Evolutionary conservation across 2,797 vertebrate genomes (phyloP).

Genomic region (Steatocranus sp.): DNA sequence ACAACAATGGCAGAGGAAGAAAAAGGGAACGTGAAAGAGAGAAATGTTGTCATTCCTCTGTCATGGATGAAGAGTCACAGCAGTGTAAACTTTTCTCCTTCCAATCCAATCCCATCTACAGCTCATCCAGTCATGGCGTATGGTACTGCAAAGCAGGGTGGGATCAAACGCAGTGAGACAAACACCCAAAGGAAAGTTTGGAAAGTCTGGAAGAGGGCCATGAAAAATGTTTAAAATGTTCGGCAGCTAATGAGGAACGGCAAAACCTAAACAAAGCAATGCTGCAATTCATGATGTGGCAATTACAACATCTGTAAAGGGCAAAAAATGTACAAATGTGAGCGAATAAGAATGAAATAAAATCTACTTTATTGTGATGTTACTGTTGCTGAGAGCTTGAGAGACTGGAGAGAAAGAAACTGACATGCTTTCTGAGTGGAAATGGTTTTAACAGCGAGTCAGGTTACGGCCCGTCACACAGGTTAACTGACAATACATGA

Average conservation of each 20-base stretch:
- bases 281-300: not conserved
- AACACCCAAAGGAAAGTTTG: not conserved
- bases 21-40: not conserved
- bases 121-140: slow-evolving; percentile 23
- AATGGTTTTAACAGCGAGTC: slow-evolving; percentile 6
- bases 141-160: not conserved
- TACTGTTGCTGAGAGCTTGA: not conserved
- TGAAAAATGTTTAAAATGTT: not conserved
- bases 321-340: not conserved
- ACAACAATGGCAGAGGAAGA: not conserved
- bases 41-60: slow-evolving; percentile 29
- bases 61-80: slow-evolving; percentile 29
- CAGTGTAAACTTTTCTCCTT: slow-evolving; percentile 15
- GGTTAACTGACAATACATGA: slow-evolving; percentile 6
- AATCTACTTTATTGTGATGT: not conserved
- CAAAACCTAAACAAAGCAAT: not conserved
- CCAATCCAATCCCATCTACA: slow-evolving; percentile 24
- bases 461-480: slow-evolving; percentile 2
- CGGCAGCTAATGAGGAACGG: not conserved
- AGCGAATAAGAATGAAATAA: not conserved
- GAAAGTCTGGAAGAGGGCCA: not conserved
- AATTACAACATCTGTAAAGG: not conserved
- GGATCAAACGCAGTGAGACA: not conserved
- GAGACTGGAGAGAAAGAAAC: not conserved
- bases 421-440: not conserved